A percentile compares a stretch with the other conserved stretches of the same genome.
phyloP scores from a whole-genome alignment of 2,113 vertebrate species.

The Gallinago undulata region DNA sequence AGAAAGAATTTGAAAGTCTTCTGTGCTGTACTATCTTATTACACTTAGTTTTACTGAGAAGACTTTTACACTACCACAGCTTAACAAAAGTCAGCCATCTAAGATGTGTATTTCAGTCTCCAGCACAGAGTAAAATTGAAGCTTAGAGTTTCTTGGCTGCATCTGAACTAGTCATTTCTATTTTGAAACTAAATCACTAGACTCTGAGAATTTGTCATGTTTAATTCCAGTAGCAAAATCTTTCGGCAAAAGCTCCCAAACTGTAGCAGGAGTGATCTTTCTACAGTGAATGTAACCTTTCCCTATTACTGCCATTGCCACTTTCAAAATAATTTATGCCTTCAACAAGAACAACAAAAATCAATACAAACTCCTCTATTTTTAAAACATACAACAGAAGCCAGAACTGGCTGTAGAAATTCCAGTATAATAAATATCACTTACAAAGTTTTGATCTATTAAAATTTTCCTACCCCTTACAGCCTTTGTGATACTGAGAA shows the following conservation, averaged over 20 bases:
- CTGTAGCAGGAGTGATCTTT: neutral
- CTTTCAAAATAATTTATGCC: neutral
- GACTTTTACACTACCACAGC: neutral
- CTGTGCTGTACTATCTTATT: neutral
- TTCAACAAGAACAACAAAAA: neutral
- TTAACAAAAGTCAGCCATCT: neutral
- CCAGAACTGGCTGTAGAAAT: neutral
- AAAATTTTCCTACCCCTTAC: neutral
- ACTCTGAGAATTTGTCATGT: neutral
- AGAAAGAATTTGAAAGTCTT: neutral
- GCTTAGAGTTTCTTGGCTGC: neutral
- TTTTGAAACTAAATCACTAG: neutral
- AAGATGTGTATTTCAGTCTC: neutral
- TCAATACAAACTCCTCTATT: neutral
- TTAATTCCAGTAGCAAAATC: neutral
- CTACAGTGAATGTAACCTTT: neutral
- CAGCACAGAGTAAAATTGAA: neutral
- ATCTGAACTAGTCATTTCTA: neutral
- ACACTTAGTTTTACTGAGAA: neutral
- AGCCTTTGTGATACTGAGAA: neutral
- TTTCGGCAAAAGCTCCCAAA: neutral
- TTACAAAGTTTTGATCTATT: neutral
- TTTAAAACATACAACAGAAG: neutral
- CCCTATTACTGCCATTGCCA: neutral
- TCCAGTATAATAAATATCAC: neutral